phyloP scores from a whole-genome alignment of 2,113 vertebrate species.

The Promerops cafer region DNA sequence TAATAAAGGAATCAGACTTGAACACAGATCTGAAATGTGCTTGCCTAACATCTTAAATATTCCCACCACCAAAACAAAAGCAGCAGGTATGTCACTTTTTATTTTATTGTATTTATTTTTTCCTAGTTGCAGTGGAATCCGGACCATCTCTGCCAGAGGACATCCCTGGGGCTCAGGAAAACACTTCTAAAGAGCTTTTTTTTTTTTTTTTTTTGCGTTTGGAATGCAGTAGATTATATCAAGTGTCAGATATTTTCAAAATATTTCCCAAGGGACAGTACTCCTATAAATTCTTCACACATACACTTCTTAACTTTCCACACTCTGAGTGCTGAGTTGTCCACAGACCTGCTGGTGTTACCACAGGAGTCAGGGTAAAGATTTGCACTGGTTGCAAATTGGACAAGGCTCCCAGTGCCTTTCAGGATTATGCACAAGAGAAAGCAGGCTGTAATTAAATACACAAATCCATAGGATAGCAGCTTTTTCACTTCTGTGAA shows the following conservation, averaged over 20 bases:
- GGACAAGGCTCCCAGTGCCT: neutral
- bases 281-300: conserved; percentile 9
- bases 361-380: accelerated
- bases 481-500: neutral
- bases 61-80: neutral
- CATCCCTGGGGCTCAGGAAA: conserved; percentile 41
- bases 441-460: neutral
- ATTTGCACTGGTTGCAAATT: neutral
- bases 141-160: conserved; percentile 44
- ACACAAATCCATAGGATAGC: neutral
- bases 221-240: conserved; percentile 18
- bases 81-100: neutral
- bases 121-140: neutral
- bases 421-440: neutral
- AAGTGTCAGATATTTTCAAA: conserved; percentile 19
- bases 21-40: neutral
- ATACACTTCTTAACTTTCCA: neutral
- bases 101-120: neutral
- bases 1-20: neutral
- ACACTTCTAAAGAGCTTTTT: neutral
- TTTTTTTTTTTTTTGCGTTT: neutral
- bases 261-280: neutral
- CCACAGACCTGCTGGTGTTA: neutral
- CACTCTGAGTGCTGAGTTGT: neutral
- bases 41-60: neutral